Evolutionary conservation across 2,888 invertebrate species (phyloP), one percentile per base, ranked within the genome.

Genomic region (Napeogenes inachia): DNA sequence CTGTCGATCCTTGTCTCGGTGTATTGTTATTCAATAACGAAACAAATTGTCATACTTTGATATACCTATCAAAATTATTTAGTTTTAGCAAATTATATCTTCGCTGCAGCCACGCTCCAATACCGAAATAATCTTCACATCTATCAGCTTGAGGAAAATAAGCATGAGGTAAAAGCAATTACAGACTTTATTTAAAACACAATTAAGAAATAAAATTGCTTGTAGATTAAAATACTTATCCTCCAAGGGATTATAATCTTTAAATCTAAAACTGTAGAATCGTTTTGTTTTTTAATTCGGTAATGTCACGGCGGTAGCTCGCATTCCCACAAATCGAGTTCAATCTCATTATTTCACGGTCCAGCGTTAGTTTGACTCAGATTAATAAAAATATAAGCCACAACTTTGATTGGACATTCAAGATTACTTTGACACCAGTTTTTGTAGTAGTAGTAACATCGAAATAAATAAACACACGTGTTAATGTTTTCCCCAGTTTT

Each of bases 321-420:
- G 13, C n/a, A 45, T 59, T 59, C 59, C 54, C 59, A 60, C 60
- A 55, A 55, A 30, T 47, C 21, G 38, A 45, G 30, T 32, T 30
- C 47, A 38, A 56, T 47, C 38, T 47, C 13, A 56, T 56, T 13
- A 62, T 56, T 62, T 62, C 50, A 62, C 62, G 59, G 50, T 59
- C 33, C 13, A 21, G 33, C 32, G 55, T 35, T 35, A 58, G 45
- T 45, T n/a, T 45, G 32, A 35, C 12, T 10, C 35, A 12, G 45
- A 42, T 32, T 56, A 21, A 53, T 59, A 42, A 33, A 13, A 54
- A 54, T 10, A 59, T 54, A 10, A 57, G 12, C 32, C n/a, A 57
- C 33, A n/a, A 12, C 32, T 47, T 35, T 57, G 33, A 50, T 57
- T 50, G 30, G 12, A 50, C 4, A 21, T 56, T 30, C 21, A 42